Evolutionary conservation across 2,797 vertebrate species (phyloP).

Genomic region (Crocidura indochinensis): DNA sequence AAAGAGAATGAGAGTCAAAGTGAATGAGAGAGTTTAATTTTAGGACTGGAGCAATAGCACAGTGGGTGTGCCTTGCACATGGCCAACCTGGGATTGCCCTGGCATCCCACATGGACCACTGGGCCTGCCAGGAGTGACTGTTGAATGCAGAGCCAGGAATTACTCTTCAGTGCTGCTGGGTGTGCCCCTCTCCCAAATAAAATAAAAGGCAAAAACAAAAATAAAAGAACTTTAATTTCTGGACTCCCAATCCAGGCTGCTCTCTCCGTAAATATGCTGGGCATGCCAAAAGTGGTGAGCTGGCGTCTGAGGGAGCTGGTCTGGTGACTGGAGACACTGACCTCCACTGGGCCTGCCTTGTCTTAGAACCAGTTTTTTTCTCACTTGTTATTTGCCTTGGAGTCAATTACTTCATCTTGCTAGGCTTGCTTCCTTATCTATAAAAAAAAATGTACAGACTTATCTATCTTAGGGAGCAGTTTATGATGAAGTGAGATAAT

Average conservation of each 20-base stretch:
- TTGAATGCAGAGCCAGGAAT: too few species aligned
- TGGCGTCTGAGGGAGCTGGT: accelerated
- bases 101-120: too few species aligned
- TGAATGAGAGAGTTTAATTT: too few species aligned
- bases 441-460: slow-evolving; percentile 22
- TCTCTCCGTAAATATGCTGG: not conserved
- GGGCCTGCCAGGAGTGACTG: too few species aligned
- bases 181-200: too few species aligned
- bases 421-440: slow-evolving; percentile 6
- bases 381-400: not conserved
- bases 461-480: not conserved
- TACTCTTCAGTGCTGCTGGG: too few species aligned
- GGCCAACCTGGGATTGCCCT: too few species aligned
- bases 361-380: not conserved
- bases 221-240: not conserved
- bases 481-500: not conserved
- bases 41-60: too few species aligned
- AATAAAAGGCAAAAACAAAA: not conserved
- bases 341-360: not conserved
- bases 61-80: too few species aligned
- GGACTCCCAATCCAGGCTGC: not conserved
- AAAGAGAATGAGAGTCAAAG: not conserved
- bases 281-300: not conserved
- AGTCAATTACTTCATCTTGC: not conserved
- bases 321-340: not conserved